Evolutionary conservation across 2,888 invertebrate genomes (phyloP).

Genomic region (Eilema griseolum): DNA sequence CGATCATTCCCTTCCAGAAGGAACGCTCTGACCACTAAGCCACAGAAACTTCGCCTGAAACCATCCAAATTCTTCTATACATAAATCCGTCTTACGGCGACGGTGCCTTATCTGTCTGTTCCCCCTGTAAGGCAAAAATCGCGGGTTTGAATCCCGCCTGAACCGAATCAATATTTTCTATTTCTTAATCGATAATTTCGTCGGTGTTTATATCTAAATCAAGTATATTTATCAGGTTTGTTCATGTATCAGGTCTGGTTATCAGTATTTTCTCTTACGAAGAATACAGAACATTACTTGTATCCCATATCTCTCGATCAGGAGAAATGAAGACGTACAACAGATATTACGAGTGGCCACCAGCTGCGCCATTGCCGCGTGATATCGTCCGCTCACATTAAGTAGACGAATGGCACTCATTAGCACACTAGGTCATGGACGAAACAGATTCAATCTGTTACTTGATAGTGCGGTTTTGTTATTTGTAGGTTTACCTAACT

Average conservation of each 20-base stretch:
- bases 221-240: too few relatives aligned
- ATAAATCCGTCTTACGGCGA: too few relatives aligned
- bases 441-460: slow-evolving; percentile 39
- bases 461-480: slow-evolving; percentile 32
- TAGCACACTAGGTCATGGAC: slow-evolving; percentile 58
- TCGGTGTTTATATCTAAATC: too few relatives aligned
- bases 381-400: slow-evolving; percentile 78
- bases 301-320: slow-evolving; percentile 74
- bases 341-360: slow-evolving; percentile 71
- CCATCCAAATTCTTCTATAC: too few relatives aligned
- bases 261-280: neutral
- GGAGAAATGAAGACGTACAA: slow-evolving; percentile 71
- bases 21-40: too few relatives aligned
- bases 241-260: neutral
- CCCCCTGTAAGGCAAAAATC: too few relatives aligned
- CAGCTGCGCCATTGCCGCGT: slow-evolving; percentile 80
- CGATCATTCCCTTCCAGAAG: too few relatives aligned
- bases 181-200: too few relatives aligned
- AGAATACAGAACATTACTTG: slow-evolving; percentile 6
- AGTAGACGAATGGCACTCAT: slow-evolving; percentile 79
- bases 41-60: too few relatives aligned
- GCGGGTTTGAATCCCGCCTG: too few relatives aligned
- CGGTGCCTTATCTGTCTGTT: too few relatives aligned
- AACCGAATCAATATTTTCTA: too few relatives aligned
- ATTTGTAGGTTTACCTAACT: neutral